phyloP scores from a whole-genome alignment of 2,113 vertebrate species.

The Catharus minimus region DNA sequence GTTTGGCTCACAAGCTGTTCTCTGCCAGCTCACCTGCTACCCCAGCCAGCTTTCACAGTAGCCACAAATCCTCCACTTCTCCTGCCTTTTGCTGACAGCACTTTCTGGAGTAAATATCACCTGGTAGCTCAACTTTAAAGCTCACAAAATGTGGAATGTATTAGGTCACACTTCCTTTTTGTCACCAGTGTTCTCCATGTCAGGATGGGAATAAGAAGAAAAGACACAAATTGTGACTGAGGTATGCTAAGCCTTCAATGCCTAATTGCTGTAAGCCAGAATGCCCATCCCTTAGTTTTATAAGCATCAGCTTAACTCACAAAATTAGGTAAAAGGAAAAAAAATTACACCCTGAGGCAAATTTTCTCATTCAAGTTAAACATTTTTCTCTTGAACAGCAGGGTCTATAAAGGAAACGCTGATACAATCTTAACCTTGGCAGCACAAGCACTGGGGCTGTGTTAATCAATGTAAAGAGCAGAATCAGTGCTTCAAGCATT shows the following conservation, averaged over 20 bases:
- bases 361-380: slow-evolving; percentile 65
- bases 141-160: rapidly evolving
- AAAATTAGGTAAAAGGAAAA: background rate
- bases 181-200: background rate
- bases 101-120: background rate
- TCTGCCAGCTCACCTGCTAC: background rate
- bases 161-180: background rate
- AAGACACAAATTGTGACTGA: background rate
- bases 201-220: background rate
- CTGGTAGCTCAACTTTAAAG: background rate
- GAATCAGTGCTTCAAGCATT: background rate
- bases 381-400: slow-evolving; percentile 19
- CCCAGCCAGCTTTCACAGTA: background rate
- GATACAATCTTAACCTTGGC: slow-evolving; percentile 57
- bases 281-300: slow-evolving; percentile 51
- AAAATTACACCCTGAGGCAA: background rate
- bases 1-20: background rate
- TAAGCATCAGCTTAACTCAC: slow-evolving; percentile 25
- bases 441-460: background rate
- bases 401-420: slow-evolving; percentile 58
- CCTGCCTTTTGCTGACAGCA: background rate
- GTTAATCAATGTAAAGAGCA: slow-evolving; percentile 55
- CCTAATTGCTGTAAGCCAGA: background rate
- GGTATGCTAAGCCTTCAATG: background rate
- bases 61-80: background rate